phyloP scores from a whole-genome alignment of 2,113 vertebrate genomes.

The Poeciliopsis prolifica region DNA sequence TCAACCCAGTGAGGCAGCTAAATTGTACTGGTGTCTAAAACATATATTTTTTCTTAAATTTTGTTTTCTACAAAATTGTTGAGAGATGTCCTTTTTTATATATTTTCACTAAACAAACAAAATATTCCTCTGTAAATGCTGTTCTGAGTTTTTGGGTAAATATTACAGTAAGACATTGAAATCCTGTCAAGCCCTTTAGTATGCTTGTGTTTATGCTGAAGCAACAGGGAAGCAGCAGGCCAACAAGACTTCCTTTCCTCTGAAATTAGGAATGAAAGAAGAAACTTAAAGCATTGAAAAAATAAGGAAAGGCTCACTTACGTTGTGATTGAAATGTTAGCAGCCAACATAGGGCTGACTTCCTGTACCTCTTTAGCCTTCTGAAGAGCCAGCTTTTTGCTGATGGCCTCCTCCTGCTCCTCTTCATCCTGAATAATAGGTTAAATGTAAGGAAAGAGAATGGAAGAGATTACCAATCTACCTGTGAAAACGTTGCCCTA shows the following conservation, averaged over 20 bases:
- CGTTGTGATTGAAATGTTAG: slow-evolving; percentile 94
- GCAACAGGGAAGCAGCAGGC: not conserved
- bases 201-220: not conserved
- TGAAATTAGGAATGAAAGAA: not conserved
- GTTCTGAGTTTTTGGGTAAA: no score
- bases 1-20: no score
- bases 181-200: no score
- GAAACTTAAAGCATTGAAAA: not conserved
- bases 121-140: no score
- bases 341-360: slow-evolving; percentile 94
- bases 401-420: slow-evolving; percentile 97
- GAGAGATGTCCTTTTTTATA: no score
- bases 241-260: not conserved
- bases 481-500: no score
- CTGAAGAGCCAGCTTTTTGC: slow-evolving; percentile 93
- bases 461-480: no score
- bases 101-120: no score
- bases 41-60: no score
- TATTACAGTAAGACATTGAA: no score
- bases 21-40: no score
- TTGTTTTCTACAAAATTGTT: no score
- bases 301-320: slow-evolving; percentile 79
- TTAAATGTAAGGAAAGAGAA: not conserved
- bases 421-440: slow-evolving; percentile 87
- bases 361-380: slow-evolving; percentile 97